Base-by-base conservation (phyloP, 2,888 invertebrate species). In the Sinotaia quadrata region DNA sequence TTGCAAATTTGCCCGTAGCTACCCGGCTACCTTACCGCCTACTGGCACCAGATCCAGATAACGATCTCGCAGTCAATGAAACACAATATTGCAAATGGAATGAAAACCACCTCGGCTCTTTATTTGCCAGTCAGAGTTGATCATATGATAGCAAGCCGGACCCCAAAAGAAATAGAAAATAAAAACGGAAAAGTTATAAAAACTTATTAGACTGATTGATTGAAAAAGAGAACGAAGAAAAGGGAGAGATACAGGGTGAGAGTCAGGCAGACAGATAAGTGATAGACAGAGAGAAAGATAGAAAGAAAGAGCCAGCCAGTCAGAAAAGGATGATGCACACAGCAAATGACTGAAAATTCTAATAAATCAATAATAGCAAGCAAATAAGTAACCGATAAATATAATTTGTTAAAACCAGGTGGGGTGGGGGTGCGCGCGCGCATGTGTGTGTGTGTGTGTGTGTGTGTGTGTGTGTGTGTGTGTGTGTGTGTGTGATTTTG, bases 1-100 rank as follows among this genome's bases (percentile, higher is more conserved):
- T 47, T 34, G 62, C 61, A 56, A 68, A 34, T 62, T 52, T 36
- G 44, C 68, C 44, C 12, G 34, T 24, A 37, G 68, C 37, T 44
- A 44, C 34, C 34, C 24, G n/a, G 54, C 7, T 29, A 31, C 54
- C n/a, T n/a, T 41, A 41, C 41, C 41, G 41, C n/a, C n/a, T n/a
- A 41, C 41, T 41, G 41, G 41, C 18, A 41, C 41, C 41, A 41
- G 18, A 15, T 18, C 41, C 8, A 41, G 41, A 41, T 41, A 41
- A 15, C 8, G 10, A 41, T 41, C 41, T 41, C 41, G 10, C 8
- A 10, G 10, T 12, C 10, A 41, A 10, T 41, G 41, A 41, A 41
- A 41, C 41, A 12, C 41, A 41, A 41, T 41, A 10, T 41, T 10
- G 41, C 41, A 41, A 41, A 41, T 41, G 41, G 41, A 10, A 41